Base-by-base conservation (phyloP, 2,113 vertebrate species). In the Pontoporia blainvillei region DNA sequence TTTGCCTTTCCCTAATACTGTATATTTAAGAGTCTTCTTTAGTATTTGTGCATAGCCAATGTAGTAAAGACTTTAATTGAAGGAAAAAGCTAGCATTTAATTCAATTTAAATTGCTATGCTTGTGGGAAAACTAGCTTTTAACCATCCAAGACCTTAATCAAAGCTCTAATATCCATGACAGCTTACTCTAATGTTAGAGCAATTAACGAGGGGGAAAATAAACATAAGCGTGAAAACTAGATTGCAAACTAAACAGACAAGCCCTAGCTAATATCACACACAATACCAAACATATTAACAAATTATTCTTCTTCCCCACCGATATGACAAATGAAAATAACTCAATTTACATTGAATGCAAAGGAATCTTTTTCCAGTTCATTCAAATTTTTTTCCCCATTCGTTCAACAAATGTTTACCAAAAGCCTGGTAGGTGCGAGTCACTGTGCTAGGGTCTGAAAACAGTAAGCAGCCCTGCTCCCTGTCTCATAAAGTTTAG, bases 31-130 rank as follows among this genome's bases (percentile, higher is more conserved):
- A 52, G 21, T 66, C 27, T 75, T 92, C 41, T 82, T 91, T 54
- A 87, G 13, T 90, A 81, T 88, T 73, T 94, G 67, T 57, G 18
- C 72, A 67, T 73, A 87, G 41, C 18, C 67, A 90, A 78, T 62
- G 94, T 90, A 59, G 25, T 88, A 88, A 94, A 95, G 79, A 76
- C 29, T 93, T 94, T 87, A 96, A 95, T 94, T 96, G 95, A 90
- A 75, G 93, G 44, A 25, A 95, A 96, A 94, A 59, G 44, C 54
- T 91, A 84, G 59, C 39, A 92, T 91, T 73, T 81, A 88, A 85
- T 92, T 94, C n/a, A 27, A 93, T 72, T 96, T 96, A 92, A 93
- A 94, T 96, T 84, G 41, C 36, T 90, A 73, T 90, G 52, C 64
- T 91, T 89, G 44, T 83, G 49, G 44, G 86, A 97, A 93, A 88